Percentiles rank a stretch among this genome's conserved stretches.
Evolutionary conservation across 2,797 vertebrate species (phyloP).

Genomic region (Microctenopoma stevenorrisi): DNA sequence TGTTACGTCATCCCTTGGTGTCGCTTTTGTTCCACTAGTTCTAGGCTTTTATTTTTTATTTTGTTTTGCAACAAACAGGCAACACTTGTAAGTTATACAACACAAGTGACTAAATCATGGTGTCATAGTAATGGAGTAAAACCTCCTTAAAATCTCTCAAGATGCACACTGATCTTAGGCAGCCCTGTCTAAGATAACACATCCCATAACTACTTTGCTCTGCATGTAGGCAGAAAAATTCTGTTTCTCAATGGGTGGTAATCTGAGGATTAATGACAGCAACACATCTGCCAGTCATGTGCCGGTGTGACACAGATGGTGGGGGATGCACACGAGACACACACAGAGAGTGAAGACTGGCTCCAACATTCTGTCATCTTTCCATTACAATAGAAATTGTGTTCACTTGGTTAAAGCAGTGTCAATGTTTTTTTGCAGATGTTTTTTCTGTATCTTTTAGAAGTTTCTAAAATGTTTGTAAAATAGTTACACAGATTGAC

Average conservation of each 20-base stretch:
- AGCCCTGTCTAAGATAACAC: slow-evolving; percentile 45
- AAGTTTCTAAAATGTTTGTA: neutral
- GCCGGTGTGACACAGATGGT: slow-evolving; percentile 71
- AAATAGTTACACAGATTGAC: too few relatives aligned
- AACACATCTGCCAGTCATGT: slow-evolving; percentile 75
- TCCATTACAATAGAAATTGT: slow-evolving; percentile 35
- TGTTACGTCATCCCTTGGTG: slow-evolving; percentile 63
- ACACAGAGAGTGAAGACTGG: slow-evolving; percentile 36
- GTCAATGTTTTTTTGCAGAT: neutral
- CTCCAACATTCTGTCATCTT: slow-evolving; percentile 55
- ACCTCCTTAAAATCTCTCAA: slow-evolving; percentile 25
- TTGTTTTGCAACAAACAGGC: slow-evolving; percentile 58
- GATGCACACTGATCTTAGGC: slow-evolving; percentile 22
- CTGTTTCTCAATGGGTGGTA: slow-evolving; percentile 66
- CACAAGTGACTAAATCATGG: slow-evolving; percentile 15
- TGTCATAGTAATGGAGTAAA: slow-evolving; percentile 29
- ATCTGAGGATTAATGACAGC: slow-evolving; percentile 77
- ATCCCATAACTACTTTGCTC: slow-evolving; percentile 32
- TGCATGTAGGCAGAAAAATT: slow-evolving; percentile 50
- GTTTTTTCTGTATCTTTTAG: neutral
- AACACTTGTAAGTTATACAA: slow-evolving; percentile 49
- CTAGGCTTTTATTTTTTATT: slow-evolving; percentile 29
- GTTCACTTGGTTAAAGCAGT: neutral
- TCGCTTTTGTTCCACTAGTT: slow-evolving; percentile 23
- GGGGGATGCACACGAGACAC: slow-evolving; percentile 50